phyloP scores from a whole-genome alignment of 1,140 invertebrate genomes.

The Anagrus nilaparvatae region DNA sequence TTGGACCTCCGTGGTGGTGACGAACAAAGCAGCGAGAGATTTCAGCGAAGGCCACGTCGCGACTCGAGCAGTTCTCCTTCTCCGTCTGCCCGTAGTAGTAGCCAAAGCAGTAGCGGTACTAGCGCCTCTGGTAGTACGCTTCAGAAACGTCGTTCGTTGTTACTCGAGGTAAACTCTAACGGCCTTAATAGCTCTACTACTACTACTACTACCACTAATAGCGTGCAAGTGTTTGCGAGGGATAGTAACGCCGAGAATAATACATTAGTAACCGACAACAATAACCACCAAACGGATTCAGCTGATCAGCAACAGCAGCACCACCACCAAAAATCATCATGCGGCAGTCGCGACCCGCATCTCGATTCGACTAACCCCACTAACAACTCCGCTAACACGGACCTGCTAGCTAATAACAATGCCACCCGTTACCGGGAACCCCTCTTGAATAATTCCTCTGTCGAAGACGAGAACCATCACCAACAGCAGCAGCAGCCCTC shows the following conservation, averaged over 20 bases:
- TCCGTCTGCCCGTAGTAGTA: not conserved
- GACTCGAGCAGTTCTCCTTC: not conserved
- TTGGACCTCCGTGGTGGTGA: too few relatives aligned
- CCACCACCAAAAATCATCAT: slow-evolving; percentile 11
- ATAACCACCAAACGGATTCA: not conserved
- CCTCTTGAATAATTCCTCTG: slow-evolving; percentile 15
- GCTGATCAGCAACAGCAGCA: not conserved
- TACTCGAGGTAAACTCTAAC: too few relatives aligned
- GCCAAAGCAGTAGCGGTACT: not conserved
- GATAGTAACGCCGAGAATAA: slow-evolving; percentile 22
- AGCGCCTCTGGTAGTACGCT: slow-evolving; percentile 6
- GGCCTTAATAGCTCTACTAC: slow-evolving; percentile 15
- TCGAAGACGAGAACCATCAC: slow-evolving; percentile 19
- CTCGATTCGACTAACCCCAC: slow-evolving; percentile 10
- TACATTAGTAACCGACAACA: slow-evolving; percentile 10
- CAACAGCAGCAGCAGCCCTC: slow-evolving; percentile 12
- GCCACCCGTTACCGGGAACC: too few relatives aligned
- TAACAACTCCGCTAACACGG: slow-evolving; percentile 20
- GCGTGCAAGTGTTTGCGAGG: slow-evolving; percentile 10
- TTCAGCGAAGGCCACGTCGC: too few relatives aligned
- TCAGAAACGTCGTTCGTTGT: too few relatives aligned
- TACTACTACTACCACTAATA: slow-evolving; percentile 14
- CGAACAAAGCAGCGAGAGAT: too few relatives aligned
- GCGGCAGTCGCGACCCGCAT: slow-evolving; percentile 17
- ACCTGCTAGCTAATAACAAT: slow-evolving; percentile 32